These are phyloP conservation scores for Anhinga rufa DNA, from an alignment of 2,113 vertebrate genomes.

Conservation along the genomic window DNA sequence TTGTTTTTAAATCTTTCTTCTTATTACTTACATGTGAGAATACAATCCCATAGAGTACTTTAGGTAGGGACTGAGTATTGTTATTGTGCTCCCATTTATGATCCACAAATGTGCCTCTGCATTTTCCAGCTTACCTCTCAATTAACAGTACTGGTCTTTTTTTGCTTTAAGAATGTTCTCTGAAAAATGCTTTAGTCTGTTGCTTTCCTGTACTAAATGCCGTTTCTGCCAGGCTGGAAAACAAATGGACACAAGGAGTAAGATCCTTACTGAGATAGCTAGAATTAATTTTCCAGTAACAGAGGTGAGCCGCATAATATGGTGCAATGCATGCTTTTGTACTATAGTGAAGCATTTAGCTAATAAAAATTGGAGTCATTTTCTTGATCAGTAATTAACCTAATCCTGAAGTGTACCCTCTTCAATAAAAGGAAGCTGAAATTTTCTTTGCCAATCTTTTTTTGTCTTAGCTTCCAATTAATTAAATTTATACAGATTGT, in stretches of 20 bases:
- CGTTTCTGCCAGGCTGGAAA: not conserved
- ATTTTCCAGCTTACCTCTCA: not conserved
- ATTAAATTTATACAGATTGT: constrained; percentile 57
- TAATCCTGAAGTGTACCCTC: constrained; percentile 13
- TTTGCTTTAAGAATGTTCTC: not conserved
- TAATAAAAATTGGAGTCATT: constrained; percentile 17
- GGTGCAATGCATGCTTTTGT: not conserved
- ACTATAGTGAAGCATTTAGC: not conserved
- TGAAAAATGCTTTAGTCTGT: not conserved
- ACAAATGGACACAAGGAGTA: not conserved
- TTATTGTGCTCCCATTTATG: not conserved
- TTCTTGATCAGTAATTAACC: constrained; percentile 59
- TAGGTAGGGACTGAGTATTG: not conserved
- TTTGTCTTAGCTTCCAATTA: constrained; percentile 56
- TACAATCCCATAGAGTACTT: not conserved
- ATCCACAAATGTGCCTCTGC: not conserved
- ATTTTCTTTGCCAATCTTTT: constrained; percentile 31
- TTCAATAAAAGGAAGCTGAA: constrained; percentile 36
- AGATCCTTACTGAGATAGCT: not conserved
- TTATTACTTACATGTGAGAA: not conserved
- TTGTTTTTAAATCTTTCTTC: not conserved
- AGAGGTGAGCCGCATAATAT: not conserved
- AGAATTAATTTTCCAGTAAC: not conserved
- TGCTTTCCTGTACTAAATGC: not conserved
- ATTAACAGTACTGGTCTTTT: not conserved